Conservation (phyloP, 2,888 invertebrate genomes). For the Anthoptus insignis region DNA sequence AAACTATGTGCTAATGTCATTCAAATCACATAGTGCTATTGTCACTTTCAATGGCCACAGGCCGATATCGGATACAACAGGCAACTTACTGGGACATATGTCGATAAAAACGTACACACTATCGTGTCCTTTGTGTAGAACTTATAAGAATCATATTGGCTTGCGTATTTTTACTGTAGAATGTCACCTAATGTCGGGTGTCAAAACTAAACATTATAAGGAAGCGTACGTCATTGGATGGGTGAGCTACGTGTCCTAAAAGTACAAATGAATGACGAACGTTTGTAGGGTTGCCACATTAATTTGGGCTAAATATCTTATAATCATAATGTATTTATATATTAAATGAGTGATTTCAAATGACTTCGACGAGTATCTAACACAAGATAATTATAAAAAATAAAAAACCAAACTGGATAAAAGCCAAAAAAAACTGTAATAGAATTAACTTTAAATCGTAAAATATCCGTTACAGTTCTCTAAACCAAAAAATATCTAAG, state of each 20-base stretch:
- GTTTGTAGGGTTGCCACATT: conserved; percentile 5
- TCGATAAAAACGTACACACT: conserved; percentile 28
- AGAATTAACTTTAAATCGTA: no score
- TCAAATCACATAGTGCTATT: conserved; percentile 60
- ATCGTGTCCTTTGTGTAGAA: conserved; percentile 26
- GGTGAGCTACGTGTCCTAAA: conserved; percentile 42
- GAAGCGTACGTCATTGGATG: conserved; percentile 55
- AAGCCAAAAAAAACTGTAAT: no score
- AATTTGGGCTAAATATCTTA: no score
- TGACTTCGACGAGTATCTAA: no score
- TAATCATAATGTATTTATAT: no score
- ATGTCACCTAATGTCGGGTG: conserved; percentile 15
- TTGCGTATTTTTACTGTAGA: conserved; percentile 22
- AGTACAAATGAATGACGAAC: conserved; percentile 25
- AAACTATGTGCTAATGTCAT: no score
- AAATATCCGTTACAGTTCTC: no score
- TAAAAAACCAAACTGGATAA: no score
- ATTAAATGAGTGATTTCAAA: no score
- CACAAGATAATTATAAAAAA: no score
- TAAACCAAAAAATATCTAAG: no score
- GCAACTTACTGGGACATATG: conserved; percentile 20
- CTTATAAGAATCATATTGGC: conserved; percentile 35
- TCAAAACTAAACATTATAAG: conserved; percentile 55
- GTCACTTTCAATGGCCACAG: conserved; percentile 67
- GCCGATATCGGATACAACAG: conserved; percentile 46